Evolutionary conservation across 2,113 vertebrate genomes (phyloP), one percentile per base, ranked within the genome.

Genomic region (Eleginops maclovinus): DNA sequence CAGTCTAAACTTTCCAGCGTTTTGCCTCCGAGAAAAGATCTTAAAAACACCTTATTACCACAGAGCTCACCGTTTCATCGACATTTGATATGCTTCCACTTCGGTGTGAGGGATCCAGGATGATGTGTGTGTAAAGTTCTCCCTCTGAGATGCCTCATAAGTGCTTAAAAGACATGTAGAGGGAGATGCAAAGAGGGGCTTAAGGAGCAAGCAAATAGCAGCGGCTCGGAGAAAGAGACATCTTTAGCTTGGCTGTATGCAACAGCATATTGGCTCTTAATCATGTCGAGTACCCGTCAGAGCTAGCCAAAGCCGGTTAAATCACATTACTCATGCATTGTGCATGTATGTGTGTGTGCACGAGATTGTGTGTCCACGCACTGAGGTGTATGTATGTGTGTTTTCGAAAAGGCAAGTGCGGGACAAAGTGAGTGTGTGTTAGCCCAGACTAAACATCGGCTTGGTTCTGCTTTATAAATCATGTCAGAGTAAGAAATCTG

Each of bases 291-390:
- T 84, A 85, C 80, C 88, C 90, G 89, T 92, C 92, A 93, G 92
- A 92, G 92, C 90, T 88, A 81, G 73, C 84, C 83, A 91, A 93
- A 95, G 94, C 93, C 91, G 88, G 92, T 91, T 91, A 93, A 94
- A 94, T 95, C 94, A 94, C 92, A 94, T 95, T 94, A 94, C 93
- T 87, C 67, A 61, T 85, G 89, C 91, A 92, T 93, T 92, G 83
- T 90, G 83, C 47, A 55, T 75, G 75, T 85, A 65, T 89, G 85
- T 81, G 81, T 65, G 87, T 55, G 80, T 81, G 79, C 49, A 59
- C 71, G 28, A 50, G 44, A 75, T 53, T 69, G 83, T 80, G 79
- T 59, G 46, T 47, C 60, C 49, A 54, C 28, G 62, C 70, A 61
- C 64, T 51, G 67, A 47, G 59, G 58, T 31, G 46, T 58, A 1